Evolutionary conservation across 2,113 vertebrate species (phyloP), one percentile per base, ranked within the genome.

Genomic region (Muntiacus reevesi): DNA sequence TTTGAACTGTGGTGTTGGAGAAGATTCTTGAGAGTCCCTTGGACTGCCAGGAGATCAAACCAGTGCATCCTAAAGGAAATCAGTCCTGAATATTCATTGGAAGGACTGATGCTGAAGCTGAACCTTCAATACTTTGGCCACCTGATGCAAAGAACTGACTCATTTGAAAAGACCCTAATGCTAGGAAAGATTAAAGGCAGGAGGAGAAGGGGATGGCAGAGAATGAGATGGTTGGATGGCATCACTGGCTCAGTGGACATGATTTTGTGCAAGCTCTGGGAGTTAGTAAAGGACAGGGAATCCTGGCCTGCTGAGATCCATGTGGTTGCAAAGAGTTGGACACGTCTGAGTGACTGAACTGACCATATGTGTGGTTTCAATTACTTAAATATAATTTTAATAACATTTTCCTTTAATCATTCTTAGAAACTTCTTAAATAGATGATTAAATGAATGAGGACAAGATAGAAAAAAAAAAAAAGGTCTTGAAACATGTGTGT

Each of bases 341-440:
- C 9, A 71, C 0, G 2, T 36, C 19, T 71, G 9, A 36, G 64
- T 21, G n/a, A 71, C 19, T 71, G 64, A 36, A 71, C n/a, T 71
- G 64, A 71, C 36, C n/a, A 78, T 36, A 4, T 54, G 4, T 67
- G 0, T 55, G 6, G 14, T 57, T 43, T 62, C n/a, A 12, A 52
- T 60, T 81, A 36, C 74, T 76, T 92, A 7, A 82, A 92, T 59
- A 83, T 54, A 76, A 27, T 87, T 76, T 79, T 17, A 59, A 27
- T 45, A 33, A 64, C 0, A 40, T 7, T 59, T 43, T 87, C 47
- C 2, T 85, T 60, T 54, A 74, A 36, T 60, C 15, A 59, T 71
- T 81, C 33, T 64, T 21, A 43, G 6, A 81, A 52, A 43, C 3
- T 54, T 89, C 10, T 94, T 89, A 11, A 71, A 90, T 57, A 84